Conservation (phyloP, 2,113 vertebrate genomes). For the Zosterops lateralis region DNA sequence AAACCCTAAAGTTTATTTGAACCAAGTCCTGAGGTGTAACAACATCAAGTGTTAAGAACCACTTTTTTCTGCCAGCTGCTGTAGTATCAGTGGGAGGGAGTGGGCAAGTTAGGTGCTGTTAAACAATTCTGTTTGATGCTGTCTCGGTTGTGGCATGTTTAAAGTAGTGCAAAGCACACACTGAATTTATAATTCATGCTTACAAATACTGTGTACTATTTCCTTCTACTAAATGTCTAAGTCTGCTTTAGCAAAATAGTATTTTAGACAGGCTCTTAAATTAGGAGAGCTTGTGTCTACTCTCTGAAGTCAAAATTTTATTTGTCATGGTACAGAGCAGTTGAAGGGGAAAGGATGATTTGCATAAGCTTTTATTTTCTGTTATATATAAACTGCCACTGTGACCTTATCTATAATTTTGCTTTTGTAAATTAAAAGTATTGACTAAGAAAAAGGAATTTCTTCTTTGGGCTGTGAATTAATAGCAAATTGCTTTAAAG, state of each 20-base stretch:
- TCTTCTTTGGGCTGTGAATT: neutral
- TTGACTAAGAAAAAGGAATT: neutral
- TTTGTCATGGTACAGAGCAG: neutral
- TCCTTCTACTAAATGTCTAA: neutral
- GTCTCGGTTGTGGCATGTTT: neutral
- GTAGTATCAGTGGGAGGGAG: neutral
- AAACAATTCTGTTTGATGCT: neutral
- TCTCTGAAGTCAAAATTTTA: neutral
- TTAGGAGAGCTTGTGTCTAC: neutral
- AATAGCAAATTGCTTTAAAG: neutral
- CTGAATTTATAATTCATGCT: neutral
- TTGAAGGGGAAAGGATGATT: neutral
- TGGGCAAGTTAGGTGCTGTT: neutral
- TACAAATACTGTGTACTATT: neutral
- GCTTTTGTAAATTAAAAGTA: neutral
- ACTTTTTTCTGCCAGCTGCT: neutral
- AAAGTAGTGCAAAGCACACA: neutral
- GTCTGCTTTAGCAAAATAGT: neutral
- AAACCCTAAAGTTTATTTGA: neutral
- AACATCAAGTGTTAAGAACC: neutral
- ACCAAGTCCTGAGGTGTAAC: neutral
- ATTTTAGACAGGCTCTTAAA: neutral
- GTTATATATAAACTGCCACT: neutral
- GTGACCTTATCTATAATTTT: neutral
- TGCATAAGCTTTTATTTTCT: neutral